A percentile compares a stretch with the other conserved stretches of the same genome.
Evolutionary conservation across 2,888 invertebrate species (phyloP).

Genomic region (Leptinotarsa peninsularis): DNA sequence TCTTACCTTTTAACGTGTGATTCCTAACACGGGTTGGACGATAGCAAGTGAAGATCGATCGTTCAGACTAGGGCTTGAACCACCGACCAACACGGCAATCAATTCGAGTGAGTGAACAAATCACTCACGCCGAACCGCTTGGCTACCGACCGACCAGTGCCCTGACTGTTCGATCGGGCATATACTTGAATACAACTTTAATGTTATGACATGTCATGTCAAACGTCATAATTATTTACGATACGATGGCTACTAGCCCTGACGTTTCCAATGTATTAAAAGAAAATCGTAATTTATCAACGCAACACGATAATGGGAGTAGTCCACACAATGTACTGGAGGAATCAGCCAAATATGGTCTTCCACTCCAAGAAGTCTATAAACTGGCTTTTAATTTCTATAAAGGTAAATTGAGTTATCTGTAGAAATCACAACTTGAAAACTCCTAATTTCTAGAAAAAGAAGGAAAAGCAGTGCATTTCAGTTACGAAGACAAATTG

Average conservation of each 20-base stretch:
- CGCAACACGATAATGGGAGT: constrained; percentile 41
- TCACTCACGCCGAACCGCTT: too few species aligned
- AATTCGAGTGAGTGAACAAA: too few species aligned
- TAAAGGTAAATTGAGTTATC: constrained; percentile 77
- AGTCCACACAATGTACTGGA: constrained; percentile 52
- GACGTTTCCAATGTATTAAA: constrained; percentile 59
- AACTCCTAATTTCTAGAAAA: constrained; percentile 76
- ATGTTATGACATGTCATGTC: constrained; percentile 5
- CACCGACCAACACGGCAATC: too few species aligned
- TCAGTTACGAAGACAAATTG: constrained; percentile 93
- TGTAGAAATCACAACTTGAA: not conserved
- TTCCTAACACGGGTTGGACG: too few species aligned
- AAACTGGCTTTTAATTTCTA: constrained; percentile 91
- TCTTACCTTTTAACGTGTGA: too few species aligned
- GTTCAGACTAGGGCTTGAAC: too few species aligned
- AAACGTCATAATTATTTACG: constrained; percentile 26
- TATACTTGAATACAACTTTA: too few species aligned
- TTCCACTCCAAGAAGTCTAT: constrained; percentile 84
- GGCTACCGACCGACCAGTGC: too few species aligned
- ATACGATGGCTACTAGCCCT: constrained; percentile 39
- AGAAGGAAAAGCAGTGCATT: constrained; percentile 95
- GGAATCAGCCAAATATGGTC: constrained; percentile 71
- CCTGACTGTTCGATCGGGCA: too few species aligned
- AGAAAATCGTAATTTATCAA: constrained; percentile 57
- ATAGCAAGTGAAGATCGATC: too few species aligned